Evolutionary conservation across 2,797 vertebrate species (phyloP), one percentile per base, ranked within the genome.

Genomic region (Danionella dracula): DNA sequence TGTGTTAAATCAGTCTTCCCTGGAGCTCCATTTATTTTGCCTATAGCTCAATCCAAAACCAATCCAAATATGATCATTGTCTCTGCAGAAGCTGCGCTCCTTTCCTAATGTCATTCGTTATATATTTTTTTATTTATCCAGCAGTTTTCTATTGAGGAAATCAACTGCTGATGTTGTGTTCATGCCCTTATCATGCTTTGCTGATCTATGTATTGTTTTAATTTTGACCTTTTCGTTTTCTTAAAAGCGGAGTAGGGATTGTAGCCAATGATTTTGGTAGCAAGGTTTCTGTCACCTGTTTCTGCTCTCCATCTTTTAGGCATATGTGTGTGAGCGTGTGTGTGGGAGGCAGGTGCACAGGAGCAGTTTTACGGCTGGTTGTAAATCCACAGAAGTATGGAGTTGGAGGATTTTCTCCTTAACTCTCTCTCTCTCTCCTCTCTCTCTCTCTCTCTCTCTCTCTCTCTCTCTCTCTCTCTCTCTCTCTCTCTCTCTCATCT

Each of bases 351-450:
- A 71, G 69, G 69, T 75, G 69, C 60, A 71, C 20, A 38, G 38
- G 21, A 62, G 51, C 15, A 11, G 50, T 31, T 15, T 56, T 56
- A 50, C 54, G 51, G 32, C 46, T 27, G 27, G 64, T 44, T 75
- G 82, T 85, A 85, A 79, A 85, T 85, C 68, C 78, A 40, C 62
- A 71, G 68, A 75, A 73, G 67, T 79, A 68, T 66, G 68, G 81
- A 84, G 81, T 74, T 72, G 73, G 70, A 79, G 71, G 76, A 80
- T 81, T 81, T 71, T 41, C 71, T 70, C 66, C 75, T 77, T 65
- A 66, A 79, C 73, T 69, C 66, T 75, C 68, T 77, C 70, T 53
- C 69, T 68, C 53, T 53, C 70, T 67, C 71, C 49, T 17, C 68
- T 77, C 70, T 53, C 69, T 68, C 53, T 53, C 70, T 67, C 71